Conservation (phyloP, 2,888 invertebrate genomes). For the Drosophila acutilabella region DNA sequence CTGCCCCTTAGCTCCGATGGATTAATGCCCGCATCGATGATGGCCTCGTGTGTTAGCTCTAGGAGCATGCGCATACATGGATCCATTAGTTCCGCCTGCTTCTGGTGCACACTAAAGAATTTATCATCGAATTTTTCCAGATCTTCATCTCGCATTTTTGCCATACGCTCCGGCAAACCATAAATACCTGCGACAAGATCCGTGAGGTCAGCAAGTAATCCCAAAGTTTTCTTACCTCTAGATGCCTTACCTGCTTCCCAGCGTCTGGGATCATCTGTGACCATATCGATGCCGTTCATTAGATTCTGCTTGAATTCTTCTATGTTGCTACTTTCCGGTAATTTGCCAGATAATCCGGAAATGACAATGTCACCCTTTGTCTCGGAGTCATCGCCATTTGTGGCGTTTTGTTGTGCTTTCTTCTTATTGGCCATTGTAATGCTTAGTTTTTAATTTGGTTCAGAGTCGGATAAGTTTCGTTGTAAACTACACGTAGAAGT, state of each 20-base stretch:
- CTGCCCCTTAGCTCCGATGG: constrained; percentile 93
- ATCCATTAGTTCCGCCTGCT: constrained; percentile 96
- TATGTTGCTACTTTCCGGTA: constrained; percentile 96
- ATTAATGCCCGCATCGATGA: constrained; percentile 95
- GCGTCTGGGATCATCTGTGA: constrained; percentile 95
- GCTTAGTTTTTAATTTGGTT: constrained; percentile 20
- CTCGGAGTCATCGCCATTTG: constrained; percentile 22
- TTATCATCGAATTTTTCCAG: constrained; percentile 93
- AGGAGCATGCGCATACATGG: constrained; percentile 95
- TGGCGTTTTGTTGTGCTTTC: constrained; percentile 34
- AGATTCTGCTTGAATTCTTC: constrained; percentile 97
- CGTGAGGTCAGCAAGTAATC: not conserved
- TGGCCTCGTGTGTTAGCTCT: constrained; percentile 95
- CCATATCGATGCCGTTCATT: constrained; percentile 95
- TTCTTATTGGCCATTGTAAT: constrained; percentile 59
- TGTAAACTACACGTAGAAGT: constrained; percentile 11
- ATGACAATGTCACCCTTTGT: constrained; percentile 90
- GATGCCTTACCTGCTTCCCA: constrained; percentile 90
- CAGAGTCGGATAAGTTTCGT: constrained; percentile 32
- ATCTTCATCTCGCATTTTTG: constrained; percentile 91
- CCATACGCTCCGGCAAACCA: constrained; percentile 92
- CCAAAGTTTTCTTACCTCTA: not conserved
- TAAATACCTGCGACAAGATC: constrained; percentile 85
- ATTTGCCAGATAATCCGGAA: constrained; percentile 93
- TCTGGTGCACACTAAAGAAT: constrained; percentile 96